Percentiles rank a stretch among this genome's conserved stretches.
phyloP scores from a whole-genome alignment of 2,888 invertebrate genomes.

The Cheilosia vulpina region DNA sequence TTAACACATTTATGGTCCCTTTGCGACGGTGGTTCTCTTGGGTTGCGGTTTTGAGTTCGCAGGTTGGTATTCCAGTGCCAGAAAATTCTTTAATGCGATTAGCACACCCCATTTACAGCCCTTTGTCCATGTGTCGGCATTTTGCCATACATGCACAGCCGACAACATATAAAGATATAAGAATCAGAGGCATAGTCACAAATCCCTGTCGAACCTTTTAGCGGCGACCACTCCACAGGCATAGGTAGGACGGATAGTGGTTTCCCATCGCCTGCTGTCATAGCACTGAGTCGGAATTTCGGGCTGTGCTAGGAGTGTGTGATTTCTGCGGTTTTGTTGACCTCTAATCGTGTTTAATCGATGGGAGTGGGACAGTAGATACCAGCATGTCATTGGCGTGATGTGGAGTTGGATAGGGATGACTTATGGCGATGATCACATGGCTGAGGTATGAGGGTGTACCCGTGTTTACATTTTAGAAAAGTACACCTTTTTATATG shows the following conservation, averaged over 20 bases:
- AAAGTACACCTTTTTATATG: no score
- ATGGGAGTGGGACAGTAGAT: neutral
- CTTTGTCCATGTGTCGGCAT: conserved; percentile 35
- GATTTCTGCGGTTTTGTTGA: conserved; percentile 26
- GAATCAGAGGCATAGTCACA: conserved; percentile 7
- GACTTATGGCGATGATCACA: no score
- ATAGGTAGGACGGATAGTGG: neutral
- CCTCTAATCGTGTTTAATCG: neutral
- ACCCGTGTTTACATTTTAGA: no score
- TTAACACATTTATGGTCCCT: conserved; percentile 76
- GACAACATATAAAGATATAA: conserved; percentile 5
- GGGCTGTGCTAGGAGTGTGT: conserved; percentile 21
- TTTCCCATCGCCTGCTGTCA: neutral
- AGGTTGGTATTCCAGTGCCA: conserved; percentile 57
- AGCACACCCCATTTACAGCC: conserved; percentile 78
- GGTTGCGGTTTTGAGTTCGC: conserved; percentile 46
- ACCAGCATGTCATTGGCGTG: neutral
- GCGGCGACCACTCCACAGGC: neutral
- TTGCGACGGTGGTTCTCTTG: conserved; percentile 61
- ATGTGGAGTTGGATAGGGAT: neutral
- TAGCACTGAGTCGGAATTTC: conserved; percentile 19
- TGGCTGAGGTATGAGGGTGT: no score
- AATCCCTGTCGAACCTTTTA: neutral
- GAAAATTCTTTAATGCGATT: conserved; percentile 79
- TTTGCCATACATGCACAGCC: conserved; percentile 14